Base-by-base conservation (phyloP, 1,140 invertebrate genomes). In the Cataglyphis hispanica region DNA sequence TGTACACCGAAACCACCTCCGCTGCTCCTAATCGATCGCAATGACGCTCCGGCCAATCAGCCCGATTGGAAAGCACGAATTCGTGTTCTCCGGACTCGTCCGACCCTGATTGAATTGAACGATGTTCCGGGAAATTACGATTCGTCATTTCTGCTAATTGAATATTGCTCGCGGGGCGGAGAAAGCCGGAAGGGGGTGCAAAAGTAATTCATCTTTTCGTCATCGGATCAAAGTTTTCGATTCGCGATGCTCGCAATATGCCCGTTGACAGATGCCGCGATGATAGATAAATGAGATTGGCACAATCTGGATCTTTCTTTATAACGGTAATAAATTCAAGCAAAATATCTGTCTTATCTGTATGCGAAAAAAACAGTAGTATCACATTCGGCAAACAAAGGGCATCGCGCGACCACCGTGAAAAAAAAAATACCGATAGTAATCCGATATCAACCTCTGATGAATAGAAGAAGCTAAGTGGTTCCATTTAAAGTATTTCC, bases 11-110 rank as follows among this genome's bases (percentile, higher is more conserved):
- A 75, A 31, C 64, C 61, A 78, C 80, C 85, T 70, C 84, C 70
- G 66, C 78, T 85, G 67, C 61, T 89, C 70, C 89, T 90, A 90
- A 90, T 89, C 89, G 89, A 90, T 90, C 89, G 89, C 86, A 87
- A 90, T 89, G 89, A 90, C 89, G 85, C 80, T 77, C 77, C 69
- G 80, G 75, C 88, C 88, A 89, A 90, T 90, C 80, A 83, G 78
- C 6, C 85, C 85, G 88, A 89, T 87, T 89, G 87, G 77, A 84
- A 88, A 89, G 74, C 87, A 75, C 66, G 66, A 84, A 87, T 72
- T 89, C 88, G 84, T 74, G 56, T 83, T 70, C 84, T 69, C 87
- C 77, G 78, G 84, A 88, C 87, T 86, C 86, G 81, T 76, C 84
- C 84, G 76, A 53, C 58, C 53, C 46, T 84, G 81, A 69, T 86